These are phyloP conservation scores for Lordiphosa clarofinis DNA, from an alignment of 1,140 invertebrate genomes.

Conservation along the genomic window DNA sequence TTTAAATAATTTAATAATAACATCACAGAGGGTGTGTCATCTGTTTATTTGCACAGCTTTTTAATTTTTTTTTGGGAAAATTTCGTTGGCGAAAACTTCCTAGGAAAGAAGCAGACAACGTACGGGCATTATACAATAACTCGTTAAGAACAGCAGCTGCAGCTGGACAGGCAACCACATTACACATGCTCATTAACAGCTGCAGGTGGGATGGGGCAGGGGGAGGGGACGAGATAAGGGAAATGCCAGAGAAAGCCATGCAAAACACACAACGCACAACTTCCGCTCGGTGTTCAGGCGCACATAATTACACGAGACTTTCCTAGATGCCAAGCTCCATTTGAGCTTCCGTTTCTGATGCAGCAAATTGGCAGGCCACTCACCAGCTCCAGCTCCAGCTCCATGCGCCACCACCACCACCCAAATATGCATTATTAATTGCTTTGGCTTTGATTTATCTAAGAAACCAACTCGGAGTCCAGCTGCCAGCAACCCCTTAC, in stretches of 20 bases:
- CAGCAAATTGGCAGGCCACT: conserved; percentile 24
- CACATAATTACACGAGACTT: conserved; percentile 62
- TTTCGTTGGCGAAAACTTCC: background rate
- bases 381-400: background rate
- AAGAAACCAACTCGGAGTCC: conserved; percentile 33
- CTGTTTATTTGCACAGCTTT: conserved; percentile 8
- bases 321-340: conserved; percentile 61
- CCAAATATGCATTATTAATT: conserved; percentile 62
- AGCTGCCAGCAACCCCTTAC: conserved; percentile 51
- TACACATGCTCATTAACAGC: conserved; percentile 10
- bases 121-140: conserved; percentile 32
- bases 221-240: conserved; percentile 1
- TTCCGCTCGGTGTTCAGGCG: conserved; percentile 37
- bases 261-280: conserved; percentile 18
- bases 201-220: conserved; percentile 1
- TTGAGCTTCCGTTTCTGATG: conserved; percentile 63
- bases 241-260: conserved; percentile 30
- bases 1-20: no score
- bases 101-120: no score
- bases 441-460: conserved; percentile 70
- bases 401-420: conserved; percentile 2
- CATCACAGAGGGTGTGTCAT: background rate
- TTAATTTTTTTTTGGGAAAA: background rate
- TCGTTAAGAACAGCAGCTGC: conserved; percentile 23
- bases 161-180: conserved; percentile 9